Conservation (phyloP, 2,797 vertebrate genomes). For the Acipenser transmontanus region DNA sequence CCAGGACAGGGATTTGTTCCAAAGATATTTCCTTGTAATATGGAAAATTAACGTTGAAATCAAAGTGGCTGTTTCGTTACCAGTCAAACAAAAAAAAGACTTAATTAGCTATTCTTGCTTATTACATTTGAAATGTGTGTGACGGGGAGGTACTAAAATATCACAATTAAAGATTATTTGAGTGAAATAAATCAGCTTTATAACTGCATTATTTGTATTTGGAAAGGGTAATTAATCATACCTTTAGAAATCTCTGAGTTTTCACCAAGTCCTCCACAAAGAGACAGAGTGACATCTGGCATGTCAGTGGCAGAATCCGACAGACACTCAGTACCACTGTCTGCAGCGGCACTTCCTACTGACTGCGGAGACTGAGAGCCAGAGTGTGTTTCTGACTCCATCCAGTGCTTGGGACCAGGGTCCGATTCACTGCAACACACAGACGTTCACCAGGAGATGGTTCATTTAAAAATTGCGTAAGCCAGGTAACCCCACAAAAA, state of each 20-base stretch:
- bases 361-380: conserved; percentile 94
- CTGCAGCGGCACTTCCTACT: conserved; percentile 88
- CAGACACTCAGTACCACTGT: conserved; percentile 94
- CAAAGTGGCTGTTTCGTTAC: no score
- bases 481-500: no score
- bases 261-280: conserved; percentile 90
- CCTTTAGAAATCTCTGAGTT: conserved; percentile 96
- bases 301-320: conserved; percentile 91
- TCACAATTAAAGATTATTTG: no score
- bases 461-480: neutral
- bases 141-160: no score
- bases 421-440: conserved; percentile 70
- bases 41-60: no score
- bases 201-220: neutral
- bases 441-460: conserved; percentile 12
- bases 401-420: conserved; percentile 79
- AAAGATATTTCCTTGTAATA: no score
- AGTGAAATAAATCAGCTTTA: no score
- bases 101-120: no score
- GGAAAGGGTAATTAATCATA: conserved; percentile 29
- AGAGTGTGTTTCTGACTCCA: conserved; percentile 76
- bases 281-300: conserved; percentile 88
- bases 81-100: no score
- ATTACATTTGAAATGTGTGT: no score
- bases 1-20: no score